Evolutionary conservation across 2,797 vertebrate genomes (phyloP), one percentile per base, ranked within the genome.

Genomic region (Crax fasciolata): DNA sequence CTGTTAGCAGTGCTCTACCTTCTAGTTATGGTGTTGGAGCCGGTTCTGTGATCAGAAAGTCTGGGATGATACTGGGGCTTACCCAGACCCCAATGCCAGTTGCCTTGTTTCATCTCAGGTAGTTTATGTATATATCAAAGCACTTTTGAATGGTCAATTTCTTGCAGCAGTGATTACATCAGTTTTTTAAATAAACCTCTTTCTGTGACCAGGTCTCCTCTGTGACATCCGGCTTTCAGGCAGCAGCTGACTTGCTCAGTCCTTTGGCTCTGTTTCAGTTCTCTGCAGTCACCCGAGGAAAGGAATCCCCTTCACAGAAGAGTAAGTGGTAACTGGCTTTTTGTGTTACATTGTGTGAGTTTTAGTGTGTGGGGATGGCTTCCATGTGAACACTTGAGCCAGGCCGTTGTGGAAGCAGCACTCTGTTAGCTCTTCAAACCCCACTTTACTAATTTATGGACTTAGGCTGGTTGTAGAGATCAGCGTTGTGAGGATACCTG

Each of bases 261-360:
- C 99, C 99, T 4, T 44, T 98, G 72, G 98, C 99, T 68, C 97
- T 99, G 79, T 99, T 99, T 96, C 97, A 94, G 57, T 99, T 99
- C 96, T 98, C 99, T 11, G 99, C 99, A 5, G 97, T 99, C 14
- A 98, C 97, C 28, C 98, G 96, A 58, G 97, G 98, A 91, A 98
- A 97, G 78, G 98, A 98, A 10, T 97, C 98, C 6, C 98, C 98
- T 58, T 93, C 98, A 6, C 89, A 94, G 93, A 92, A 98, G 62
- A 97, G 99, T 99, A 96, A 98, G 99, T 96, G 71, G 41, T 52
- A 55, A 32, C 8, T 77, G 85, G 12, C 43, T 73, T 89, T 88
- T 51, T 35, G 14, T 46, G 27, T 51, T 39, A 13, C 13, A 2
- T 9, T 20, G 6, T 18, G 2, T 41, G 32, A n/a, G 15, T 39